Evolutionary conservation across 2,113 vertebrate genomes (phyloP).

Genomic region (Toxotes chatareus): DNA sequence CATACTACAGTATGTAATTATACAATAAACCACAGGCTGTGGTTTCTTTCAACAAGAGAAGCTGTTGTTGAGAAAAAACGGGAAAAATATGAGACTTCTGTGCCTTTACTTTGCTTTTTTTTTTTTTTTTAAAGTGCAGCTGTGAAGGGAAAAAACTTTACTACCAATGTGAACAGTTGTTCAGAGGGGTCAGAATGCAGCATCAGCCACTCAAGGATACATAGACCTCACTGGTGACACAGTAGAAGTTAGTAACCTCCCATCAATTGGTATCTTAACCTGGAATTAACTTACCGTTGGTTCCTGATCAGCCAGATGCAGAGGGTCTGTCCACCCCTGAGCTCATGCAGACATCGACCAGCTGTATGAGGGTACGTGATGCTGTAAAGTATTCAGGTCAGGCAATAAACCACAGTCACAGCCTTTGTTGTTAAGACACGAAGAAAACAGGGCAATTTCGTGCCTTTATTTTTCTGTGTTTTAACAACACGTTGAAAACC

Average conservation of each 20-base stretch:
- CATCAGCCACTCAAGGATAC: background rate
- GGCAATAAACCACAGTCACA: background rate
- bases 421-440: background rate
- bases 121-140: background rate
- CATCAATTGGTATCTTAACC: background rate
- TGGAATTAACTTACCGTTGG: background rate
- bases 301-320: too few relatives aligned
- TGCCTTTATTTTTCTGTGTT: background rate
- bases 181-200: background rate
- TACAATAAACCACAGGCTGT: constrained; percentile 45
- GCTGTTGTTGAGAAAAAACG: constrained; percentile 28
- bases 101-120: background rate
- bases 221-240: background rate
- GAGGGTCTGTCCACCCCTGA: background rate
- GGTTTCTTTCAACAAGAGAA: constrained; percentile 48
- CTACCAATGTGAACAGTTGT: background rate
- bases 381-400: too few relatives aligned
- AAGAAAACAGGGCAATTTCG: background rate
- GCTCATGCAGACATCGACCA: background rate
- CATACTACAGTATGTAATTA: constrained; percentile 58
- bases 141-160: background rate
- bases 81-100: background rate
- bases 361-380: background rate
- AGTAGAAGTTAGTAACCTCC: background rate
- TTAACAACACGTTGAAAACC: background rate